These are phyloP conservation scores for Heliconius ethilla DNA, from an alignment of 2,888 invertebrate genomes.

Conservation along the genomic window DNA sequence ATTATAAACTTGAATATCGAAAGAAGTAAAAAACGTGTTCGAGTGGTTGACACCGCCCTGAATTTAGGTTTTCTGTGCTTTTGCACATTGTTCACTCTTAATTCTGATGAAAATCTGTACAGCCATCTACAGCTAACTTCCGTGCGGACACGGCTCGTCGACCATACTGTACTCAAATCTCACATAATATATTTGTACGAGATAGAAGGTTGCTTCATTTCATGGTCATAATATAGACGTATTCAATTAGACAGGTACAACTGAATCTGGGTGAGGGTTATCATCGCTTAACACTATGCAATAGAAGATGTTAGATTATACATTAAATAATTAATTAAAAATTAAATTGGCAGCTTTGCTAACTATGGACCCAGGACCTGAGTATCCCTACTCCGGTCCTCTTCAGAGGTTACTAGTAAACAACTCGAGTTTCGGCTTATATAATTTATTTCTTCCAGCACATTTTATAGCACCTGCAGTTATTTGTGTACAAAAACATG, in stretches of 20 bases:
- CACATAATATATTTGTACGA: background rate
- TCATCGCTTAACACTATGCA: background rate
- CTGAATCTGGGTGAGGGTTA: conserved; percentile 10
- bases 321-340: background rate
- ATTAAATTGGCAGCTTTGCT: background rate
- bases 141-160: background rate
- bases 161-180: background rate
- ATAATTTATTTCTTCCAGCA: too few relatives aligned
- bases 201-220: background rate
- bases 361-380: too few relatives aligned
- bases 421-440: too few relatives aligned
- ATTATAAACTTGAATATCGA: background rate
- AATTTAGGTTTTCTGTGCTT: background rate
- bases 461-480: too few relatives aligned
- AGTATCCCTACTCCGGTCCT: too few relatives aligned
- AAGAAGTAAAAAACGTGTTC: background rate
- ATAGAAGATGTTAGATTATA: background rate
- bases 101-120: background rate
- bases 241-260: conserved; percentile 9
- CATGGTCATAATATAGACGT: background rate
- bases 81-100: background rate
- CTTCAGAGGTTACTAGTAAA: too few relatives aligned
- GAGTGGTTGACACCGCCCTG: background rate
- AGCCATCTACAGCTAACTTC: background rate
- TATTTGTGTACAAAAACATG: too few relatives aligned